phyloP scores from a whole-genome alignment of 1,140 invertebrate genomes.

The Ceratosolen fusciceps region DNA sequence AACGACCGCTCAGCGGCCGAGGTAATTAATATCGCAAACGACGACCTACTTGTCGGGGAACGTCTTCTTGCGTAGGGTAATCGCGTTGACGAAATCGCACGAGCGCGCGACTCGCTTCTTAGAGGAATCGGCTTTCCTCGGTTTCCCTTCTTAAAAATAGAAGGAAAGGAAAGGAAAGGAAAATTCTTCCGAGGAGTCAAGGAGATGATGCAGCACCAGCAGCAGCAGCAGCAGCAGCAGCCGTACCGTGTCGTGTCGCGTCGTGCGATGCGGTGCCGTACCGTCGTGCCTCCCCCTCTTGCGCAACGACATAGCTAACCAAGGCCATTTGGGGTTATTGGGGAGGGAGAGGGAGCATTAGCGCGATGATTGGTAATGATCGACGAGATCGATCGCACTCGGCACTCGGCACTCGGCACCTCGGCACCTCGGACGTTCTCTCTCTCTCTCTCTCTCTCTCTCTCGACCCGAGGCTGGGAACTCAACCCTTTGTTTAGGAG shows the following conservation, averaged over 20 bases:
- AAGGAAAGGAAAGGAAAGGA: neutral
- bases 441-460: too few species aligned
- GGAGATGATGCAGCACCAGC: neutral
- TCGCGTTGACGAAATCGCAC: neutral
- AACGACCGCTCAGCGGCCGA: too few species aligned
- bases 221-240: too few species aligned
- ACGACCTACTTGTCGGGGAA: slow-evolving; percentile 1
- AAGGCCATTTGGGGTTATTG: neutral
- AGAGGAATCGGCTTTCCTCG: neutral
- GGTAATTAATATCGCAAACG: slow-evolving; percentile 14
- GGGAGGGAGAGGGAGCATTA: neutral
- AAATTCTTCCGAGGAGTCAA: slow-evolving; percentile 1
- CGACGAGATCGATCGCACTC: neutral
- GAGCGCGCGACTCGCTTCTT: too few species aligned
- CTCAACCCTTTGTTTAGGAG: slow-evolving; percentile 6
- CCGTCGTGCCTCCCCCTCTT: too few species aligned
- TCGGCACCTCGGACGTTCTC: too few species aligned
- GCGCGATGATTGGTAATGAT: neutral
- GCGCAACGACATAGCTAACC: neutral
- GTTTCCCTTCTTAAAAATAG: neutral
- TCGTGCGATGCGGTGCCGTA: too few species aligned
- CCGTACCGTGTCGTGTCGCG: too few species aligned
- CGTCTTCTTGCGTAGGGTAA: too few species aligned
- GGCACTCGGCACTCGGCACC: too few species aligned
- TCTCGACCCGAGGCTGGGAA: neutral